A percentile compares a stretch with the other conserved stretches of the same genome.
Conservation (phyloP, 35 echinoderm and acorn worm genomes). For the Stichopus chloronotus region DNA sequence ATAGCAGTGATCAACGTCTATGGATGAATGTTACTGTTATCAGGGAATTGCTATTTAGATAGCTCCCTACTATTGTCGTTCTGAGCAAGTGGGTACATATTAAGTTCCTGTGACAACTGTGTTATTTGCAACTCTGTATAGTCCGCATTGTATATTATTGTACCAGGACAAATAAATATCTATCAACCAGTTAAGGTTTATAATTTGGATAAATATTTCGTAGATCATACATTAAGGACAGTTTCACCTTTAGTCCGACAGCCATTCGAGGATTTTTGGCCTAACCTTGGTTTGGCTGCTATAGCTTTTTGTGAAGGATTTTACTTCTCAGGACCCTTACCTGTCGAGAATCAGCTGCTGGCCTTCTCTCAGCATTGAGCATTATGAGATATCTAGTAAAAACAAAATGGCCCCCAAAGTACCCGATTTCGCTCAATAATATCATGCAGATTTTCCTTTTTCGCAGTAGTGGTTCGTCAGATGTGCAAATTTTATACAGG, state of each 20-base stretch:
- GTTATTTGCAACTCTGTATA: no score
- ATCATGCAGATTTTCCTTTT: background rate
- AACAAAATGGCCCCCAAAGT: conserved; percentile 40
- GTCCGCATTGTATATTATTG: no score
- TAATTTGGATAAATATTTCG: no score
- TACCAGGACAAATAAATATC: no score
- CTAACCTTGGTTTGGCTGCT: background rate
- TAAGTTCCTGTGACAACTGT: no score
- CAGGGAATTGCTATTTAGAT: no score
- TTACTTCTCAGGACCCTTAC: background rate
- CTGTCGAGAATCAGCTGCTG: background rate
- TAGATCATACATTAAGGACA: no score
- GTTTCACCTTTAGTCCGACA: background rate
- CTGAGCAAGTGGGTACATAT: no score
- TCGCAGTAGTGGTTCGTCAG: background rate
- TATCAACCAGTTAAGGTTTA: no score
- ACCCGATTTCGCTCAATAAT: background rate
- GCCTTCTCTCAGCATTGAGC: conserved; percentile 8
- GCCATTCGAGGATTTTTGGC: background rate
- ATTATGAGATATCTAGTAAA: background rate
- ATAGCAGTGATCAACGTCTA: no score
- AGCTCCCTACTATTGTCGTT: no score
- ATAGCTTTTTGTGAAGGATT: background rate
- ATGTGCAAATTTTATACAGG: background rate
- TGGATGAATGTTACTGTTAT: no score